A percentile compares a stretch with the other conserved stretches of the same genome.
These are phyloP conservation scores for Heliconius ethilla DNA, from an alignment of 2,888 invertebrate species.

Conservation along the genomic window DNA sequence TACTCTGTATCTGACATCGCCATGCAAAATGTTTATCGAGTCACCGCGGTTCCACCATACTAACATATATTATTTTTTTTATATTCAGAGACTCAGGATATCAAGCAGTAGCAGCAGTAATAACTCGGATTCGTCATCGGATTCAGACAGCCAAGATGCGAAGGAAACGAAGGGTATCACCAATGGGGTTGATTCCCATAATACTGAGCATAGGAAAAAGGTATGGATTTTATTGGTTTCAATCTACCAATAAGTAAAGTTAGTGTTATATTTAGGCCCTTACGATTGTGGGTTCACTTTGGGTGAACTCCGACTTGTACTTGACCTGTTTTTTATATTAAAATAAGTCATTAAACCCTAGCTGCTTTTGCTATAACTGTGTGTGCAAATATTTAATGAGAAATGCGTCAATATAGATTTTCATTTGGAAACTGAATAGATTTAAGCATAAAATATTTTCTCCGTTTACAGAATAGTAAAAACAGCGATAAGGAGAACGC, in stretches of 20 bases:
- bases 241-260: neutral
- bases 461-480: conserved; percentile 68
- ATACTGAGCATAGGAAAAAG: conserved; percentile 75
- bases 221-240: conserved; percentile 48
- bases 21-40: too few relatives aligned
- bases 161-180: conserved; percentile 61
- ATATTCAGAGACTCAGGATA: conserved; percentile 68
- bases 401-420: too few relatives aligned
- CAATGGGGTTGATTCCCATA: conserved; percentile 66
- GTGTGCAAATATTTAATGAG: too few relatives aligned
- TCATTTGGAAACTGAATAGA: too few relatives aligned
- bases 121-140: conserved; percentile 71
- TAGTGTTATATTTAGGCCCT: neutral
- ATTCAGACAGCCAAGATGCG: conserved; percentile 67
- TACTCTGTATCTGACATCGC: too few relatives aligned
- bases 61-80: neutral
- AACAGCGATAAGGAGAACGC: conserved; percentile 68
- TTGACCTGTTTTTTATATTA: too few relatives aligned
- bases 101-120: conserved; percentile 74
- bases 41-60: too few relatives aligned
- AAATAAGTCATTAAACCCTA: too few relatives aligned
- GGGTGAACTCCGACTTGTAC: too few relatives aligned
- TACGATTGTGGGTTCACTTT: too few relatives aligned
- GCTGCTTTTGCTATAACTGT: too few relatives aligned
- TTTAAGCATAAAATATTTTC: neutral